phyloP scores from a whole-genome alignment of 2,888 invertebrate species.

The Apodemia hepburni region DNA sequence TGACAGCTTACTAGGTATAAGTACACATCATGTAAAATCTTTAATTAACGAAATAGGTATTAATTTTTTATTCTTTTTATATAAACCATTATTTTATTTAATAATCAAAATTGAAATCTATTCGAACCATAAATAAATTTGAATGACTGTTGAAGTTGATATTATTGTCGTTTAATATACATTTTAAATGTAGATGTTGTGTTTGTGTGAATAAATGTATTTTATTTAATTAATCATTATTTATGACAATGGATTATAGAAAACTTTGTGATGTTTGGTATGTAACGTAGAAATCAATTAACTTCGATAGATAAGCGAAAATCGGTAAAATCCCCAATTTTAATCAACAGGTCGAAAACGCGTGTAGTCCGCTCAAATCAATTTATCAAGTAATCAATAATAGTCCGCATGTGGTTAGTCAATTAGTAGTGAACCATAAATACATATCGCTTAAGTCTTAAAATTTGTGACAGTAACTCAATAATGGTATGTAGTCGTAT shows the following conservation, averaged over 20 bases:
- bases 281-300: not conserved
- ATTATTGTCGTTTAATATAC: too few relatives aligned
- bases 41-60: not conserved
- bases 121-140: too few relatives aligned
- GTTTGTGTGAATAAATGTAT: too few relatives aligned
- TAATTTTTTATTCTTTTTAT: not conserved
- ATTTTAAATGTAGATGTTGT: too few relatives aligned
- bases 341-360: not conserved
- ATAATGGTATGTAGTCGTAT: slow-evolving; percentile 36
- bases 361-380: slow-evolving; percentile 15
- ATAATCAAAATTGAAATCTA: not conserved
- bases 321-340: not conserved
- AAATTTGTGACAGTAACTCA: slow-evolving; percentile 66
- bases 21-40: not conserved
- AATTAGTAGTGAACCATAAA: slow-evolving; percentile 38
- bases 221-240: too few relatives aligned
- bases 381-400: slow-evolving; percentile 30
- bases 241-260: too few relatives aligned
- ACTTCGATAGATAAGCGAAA: not conserved
- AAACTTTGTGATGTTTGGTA: not conserved
- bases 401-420: slow-evolving; percentile 40
- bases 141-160: too few relatives aligned
- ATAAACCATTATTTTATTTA: not conserved
- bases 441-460: slow-evolving; percentile 74
- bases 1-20: too few relatives aligned